A percentile compares a stretch with the other conserved stretches of the same genome.
These are phyloP conservation scores for Cladorhizidae sp. DNA, from an alignment of 37 sponge, comb jelly and placozoan species.

Conservation along the genomic window DNA sequence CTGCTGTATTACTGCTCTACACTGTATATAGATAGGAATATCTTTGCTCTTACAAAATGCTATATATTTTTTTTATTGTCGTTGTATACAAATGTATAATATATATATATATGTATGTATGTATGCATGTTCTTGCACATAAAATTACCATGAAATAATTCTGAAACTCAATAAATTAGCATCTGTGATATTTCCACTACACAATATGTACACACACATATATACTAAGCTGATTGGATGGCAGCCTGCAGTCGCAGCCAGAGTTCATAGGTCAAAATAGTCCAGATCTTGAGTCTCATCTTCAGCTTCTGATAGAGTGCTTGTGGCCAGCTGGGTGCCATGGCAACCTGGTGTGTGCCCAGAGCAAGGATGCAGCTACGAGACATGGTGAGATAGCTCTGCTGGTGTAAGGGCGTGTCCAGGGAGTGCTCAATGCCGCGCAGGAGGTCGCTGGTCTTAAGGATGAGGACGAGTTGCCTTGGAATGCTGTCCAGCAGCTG, in stretches of 20 bases:
- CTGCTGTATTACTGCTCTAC: no score
- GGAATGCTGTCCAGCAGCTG: constrained; percentile 87
- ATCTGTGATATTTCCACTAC: no score
- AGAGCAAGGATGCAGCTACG: constrained; percentile 72
- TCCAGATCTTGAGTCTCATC: constrained; percentile 21
- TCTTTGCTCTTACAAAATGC: no score
- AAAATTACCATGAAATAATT: no score
- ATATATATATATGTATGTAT: no score
- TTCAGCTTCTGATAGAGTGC: neutral
- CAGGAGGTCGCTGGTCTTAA: constrained; percentile 95
- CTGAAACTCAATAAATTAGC: no score
- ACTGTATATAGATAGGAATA: no score
- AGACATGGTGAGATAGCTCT: constrained; percentile 79
- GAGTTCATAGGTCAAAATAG: constrained; percentile 28
- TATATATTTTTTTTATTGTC: no score
- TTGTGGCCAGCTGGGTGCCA: neutral
- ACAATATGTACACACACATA: no score
- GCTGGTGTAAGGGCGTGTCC: constrained; percentile 21
- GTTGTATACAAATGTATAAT: no score
- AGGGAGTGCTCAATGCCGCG: constrained; percentile 77
- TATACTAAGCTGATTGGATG: neutral
- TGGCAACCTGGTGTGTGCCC: constrained; percentile 50
- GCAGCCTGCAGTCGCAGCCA: constrained; percentile 19
- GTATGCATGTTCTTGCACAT: no score
- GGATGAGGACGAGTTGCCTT: constrained; percentile 86